Conservation (phyloP, 2,888 invertebrate species). For the Linnaemya tessellans region DNA sequence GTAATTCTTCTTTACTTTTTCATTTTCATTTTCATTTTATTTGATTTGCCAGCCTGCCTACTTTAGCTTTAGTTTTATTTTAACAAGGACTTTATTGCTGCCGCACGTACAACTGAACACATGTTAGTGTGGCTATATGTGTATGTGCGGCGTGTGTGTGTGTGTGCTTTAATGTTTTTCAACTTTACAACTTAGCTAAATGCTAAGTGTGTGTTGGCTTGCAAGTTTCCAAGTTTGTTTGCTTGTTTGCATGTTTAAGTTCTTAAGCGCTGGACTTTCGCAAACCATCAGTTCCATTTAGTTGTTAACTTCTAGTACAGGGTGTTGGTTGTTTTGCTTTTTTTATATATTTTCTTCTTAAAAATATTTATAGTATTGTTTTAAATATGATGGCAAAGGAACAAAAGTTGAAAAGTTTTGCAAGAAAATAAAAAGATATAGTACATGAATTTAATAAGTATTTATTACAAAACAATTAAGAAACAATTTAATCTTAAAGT, state of each 20-base stretch:
- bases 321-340: constrained; percentile 59
- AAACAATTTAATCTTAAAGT: constrained; percentile 9
- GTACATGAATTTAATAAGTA: background rate
- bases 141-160: background rate
- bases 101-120: background rate
- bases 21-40: constrained; percentile 4
- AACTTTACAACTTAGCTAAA: constrained; percentile 5
- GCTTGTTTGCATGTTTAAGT: constrained; percentile 45
- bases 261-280: constrained; percentile 65
- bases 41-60: constrained; percentile 41
- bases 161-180: constrained; percentile 2
- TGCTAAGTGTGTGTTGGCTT: constrained; percentile 4
- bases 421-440: background rate
- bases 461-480: constrained; percentile 19
- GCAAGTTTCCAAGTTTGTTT: constrained; percentile 1
- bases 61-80: constrained; percentile 44
- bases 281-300: constrained; percentile 55
- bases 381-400: background rate
- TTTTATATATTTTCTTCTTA: constrained; percentile 4
- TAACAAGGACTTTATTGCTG: constrained; percentile 2
- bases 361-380: constrained; percentile 20
- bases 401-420: background rate
- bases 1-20: constrained; percentile 11
- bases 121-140: background rate
- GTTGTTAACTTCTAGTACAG: constrained; percentile 53